Percentiles rank a stretch among this genome's conserved stretches.
These are phyloP conservation scores for Xylocampa areola DNA, from an alignment of 2,888 invertebrate species.

Conservation along the genomic window DNA sequence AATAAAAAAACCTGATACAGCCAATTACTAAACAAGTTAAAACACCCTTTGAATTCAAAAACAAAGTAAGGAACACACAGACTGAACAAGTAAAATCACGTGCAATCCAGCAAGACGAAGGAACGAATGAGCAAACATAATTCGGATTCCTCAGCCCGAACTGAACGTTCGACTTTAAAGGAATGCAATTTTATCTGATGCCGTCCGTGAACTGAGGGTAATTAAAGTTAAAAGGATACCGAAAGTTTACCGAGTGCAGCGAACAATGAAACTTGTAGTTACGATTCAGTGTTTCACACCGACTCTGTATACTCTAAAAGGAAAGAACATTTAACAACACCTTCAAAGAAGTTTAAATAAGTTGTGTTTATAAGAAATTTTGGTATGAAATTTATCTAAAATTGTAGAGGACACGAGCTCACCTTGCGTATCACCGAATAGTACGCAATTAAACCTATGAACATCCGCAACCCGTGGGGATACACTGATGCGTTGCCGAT, in stretches of 20 bases:
- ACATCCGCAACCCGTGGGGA: too few species aligned
- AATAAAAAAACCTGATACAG: conserved; percentile 10
- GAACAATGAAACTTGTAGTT: conserved; percentile 63
- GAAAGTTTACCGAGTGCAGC: conserved; percentile 58
- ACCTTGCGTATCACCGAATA: too few species aligned
- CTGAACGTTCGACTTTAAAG: conserved; percentile 49
- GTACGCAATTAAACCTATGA: too few species aligned
- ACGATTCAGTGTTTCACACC: conserved; percentile 46
- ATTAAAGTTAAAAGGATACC: conserved; percentile 72
- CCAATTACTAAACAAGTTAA: conserved; percentile 13
- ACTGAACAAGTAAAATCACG: conserved; percentile 44
- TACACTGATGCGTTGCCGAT: too few species aligned
- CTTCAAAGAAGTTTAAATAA: background rate
- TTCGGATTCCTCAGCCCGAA: conserved; percentile 48
- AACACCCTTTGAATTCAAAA: conserved; percentile 16
- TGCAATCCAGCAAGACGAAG: conserved; percentile 29
- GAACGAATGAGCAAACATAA: conserved; percentile 55
- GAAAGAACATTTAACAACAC: conserved; percentile 16
- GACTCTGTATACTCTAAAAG: conserved; percentile 19
- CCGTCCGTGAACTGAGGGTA: conserved; percentile 65
- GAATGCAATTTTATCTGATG: conserved; percentile 78
- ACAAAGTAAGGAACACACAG: conserved; percentile 23
- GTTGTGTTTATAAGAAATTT: background rate
- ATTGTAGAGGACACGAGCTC: too few species aligned
- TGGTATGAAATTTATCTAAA: background rate